phyloP scores from a whole-genome alignment of 2,888 invertebrate genomes.

The Dolichopus griseipennis region DNA sequence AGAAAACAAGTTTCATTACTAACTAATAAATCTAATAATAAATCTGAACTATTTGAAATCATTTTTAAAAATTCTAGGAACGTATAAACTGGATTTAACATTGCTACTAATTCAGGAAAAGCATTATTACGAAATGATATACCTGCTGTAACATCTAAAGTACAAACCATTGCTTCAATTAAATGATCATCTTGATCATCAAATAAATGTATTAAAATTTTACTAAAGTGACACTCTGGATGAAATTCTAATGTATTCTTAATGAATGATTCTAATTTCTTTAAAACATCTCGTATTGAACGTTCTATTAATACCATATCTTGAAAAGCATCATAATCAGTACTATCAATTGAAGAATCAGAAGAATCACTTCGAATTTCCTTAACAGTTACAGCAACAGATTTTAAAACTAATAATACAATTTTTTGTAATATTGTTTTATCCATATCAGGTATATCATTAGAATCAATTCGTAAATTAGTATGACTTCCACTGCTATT shows the following conservation, averaged over 20 bases:
- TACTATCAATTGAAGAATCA: constrained; percentile 75
- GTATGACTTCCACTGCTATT: not conserved
- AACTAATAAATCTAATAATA: constrained; percentile 73
- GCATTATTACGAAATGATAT: constrained; percentile 73
- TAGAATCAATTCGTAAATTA: constrained; percentile 19
- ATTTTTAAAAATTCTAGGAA: constrained; percentile 78
- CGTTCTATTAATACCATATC: constrained; percentile 83
- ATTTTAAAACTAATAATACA: constrained; percentile 77
- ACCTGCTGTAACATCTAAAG: constrained; percentile 77
- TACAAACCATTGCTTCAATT: constrained; percentile 87
- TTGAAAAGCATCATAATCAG: constrained; percentile 76
- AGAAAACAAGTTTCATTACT: constrained; percentile 88
- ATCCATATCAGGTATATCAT: constrained; percentile 48
- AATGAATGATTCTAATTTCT: constrained; percentile 72
- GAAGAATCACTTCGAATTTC: constrained; percentile 81
- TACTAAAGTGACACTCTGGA: constrained; percentile 78
- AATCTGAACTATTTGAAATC: constrained; percentile 71
- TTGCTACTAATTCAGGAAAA: constrained; percentile 68
- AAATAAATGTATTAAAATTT: constrained; percentile 79
- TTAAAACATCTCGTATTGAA: constrained; percentile 73
- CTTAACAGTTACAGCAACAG: constrained; percentile 81
- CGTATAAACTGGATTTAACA: constrained; percentile 78
- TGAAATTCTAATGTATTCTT: constrained; percentile 74
- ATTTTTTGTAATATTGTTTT: constrained; percentile 76
- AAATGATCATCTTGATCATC: constrained; percentile 86